phyloP scores from a whole-genome alignment of 2,888 invertebrate genomes.

The Micropterix aruncella region DNA sequence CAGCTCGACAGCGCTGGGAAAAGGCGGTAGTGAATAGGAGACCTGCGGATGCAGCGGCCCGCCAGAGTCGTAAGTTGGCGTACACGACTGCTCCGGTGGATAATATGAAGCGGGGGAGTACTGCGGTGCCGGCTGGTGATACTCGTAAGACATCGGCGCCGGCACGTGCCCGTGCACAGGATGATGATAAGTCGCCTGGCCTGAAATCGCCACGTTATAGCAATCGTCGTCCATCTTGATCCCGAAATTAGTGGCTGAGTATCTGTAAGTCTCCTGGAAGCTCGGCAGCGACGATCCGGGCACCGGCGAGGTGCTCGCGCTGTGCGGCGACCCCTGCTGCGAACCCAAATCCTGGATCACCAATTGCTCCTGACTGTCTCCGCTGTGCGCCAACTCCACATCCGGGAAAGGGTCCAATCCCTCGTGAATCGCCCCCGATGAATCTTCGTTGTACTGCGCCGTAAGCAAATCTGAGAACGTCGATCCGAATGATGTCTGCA shows the following conservation, averaged over 20 bases:
- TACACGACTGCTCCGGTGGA: conserved; percentile 43
- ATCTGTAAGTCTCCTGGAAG: conserved; percentile 80
- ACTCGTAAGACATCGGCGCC: conserved; percentile 41
- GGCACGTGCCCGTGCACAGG: conserved; percentile 40
- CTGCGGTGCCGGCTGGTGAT: conserved; percentile 42
- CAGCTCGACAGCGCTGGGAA: conserved; percentile 54
- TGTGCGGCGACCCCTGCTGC: conserved; percentile 19
- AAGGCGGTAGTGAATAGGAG: conserved; percentile 56
- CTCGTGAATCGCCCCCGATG: conserved; percentile 53
- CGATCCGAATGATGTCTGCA: conserved; percentile 65
- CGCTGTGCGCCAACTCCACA: conserved; percentile 33
- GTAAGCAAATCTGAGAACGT: conserved; percentile 67
- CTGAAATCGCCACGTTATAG: conserved; percentile 44
- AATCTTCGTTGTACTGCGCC: conserved; percentile 60
- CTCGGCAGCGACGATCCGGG: conserved; percentile 58
- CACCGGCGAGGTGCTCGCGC: conserved; percentile 10
- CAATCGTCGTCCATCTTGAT: conserved; percentile 83
- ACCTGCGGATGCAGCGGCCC: conserved; percentile 42
- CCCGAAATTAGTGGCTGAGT: conserved; percentile 43
- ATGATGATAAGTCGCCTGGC: conserved; percentile 32
- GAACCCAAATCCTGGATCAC: conserved; percentile 21
- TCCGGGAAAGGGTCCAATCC: conserved; percentile 64
- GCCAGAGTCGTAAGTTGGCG: conserved; percentile 34
- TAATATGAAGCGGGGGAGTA: conserved; percentile 42
- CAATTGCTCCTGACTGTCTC: conserved; percentile 16